Base-by-base conservation (phyloP, 1,140 invertebrate species). In the Sweltsa coloradensis region DNA sequence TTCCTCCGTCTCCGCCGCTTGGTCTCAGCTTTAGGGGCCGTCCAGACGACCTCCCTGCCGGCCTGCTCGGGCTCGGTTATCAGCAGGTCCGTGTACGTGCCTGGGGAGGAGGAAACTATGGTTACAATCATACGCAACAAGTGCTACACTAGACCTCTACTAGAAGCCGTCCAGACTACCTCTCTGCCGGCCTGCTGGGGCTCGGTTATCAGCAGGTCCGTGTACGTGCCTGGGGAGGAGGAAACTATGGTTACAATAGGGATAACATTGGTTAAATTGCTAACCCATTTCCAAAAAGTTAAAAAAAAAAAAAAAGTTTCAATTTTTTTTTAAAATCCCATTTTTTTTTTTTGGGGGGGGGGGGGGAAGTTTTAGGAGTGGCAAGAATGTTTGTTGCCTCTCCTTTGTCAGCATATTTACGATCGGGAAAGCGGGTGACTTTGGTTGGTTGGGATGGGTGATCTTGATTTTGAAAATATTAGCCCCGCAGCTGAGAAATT, bases 31-130 rank as follows among this genome's bases (percentile, higher is more conserved):
- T 34, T 52, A 40, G 49, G 46, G 41, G 23, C 31, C 39, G 11
- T 50, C 36, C 14, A 36, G 50, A n/a, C 50, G n/a, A n/a, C n/a
- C n/a, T n/a, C n/a, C 21, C 22, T 49, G 45, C 26, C 50, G 41
- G 6, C 49, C 34, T 53, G 45, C 54, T 50, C 50, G 21, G 59
- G 54, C 43, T 59, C 57, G 14, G 57, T 49, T 31, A 60, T 55
- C 42, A 60, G 43, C 13, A 58, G 41, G 21, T 57, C 56, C 39
- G 51, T 45, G 44, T 52, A 58, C 7, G 50, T 54, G 6, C 54
- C 53, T 57, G 34, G 18, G 43, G 47, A 44, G 29, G 40, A 40
- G 43, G 41, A 34, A 25, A 46, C 18, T 16, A 42, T 26, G 6
- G 13, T 0, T 16, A 46, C 25, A 49, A 31, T n/a, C 41, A 21